Base-by-base conservation (phyloP, 2,888 invertebrate species). In the Tetranychus truncatus region DNA sequence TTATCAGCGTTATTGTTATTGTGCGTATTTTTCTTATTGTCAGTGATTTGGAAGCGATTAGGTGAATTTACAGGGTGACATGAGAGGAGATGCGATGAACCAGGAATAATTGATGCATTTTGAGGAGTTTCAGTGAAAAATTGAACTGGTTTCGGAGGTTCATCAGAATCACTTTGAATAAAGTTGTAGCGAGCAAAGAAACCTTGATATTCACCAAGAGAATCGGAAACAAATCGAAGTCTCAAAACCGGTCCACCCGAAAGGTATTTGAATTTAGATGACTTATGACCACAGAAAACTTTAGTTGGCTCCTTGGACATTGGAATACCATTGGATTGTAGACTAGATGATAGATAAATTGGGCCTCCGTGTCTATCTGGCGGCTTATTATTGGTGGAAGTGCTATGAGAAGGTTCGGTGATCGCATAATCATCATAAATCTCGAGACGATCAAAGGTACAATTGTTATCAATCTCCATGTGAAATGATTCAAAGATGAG, bases 401-500 rank as follows among this genome's bases (percentile, higher is more conserved):
- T 66, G 1, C 20, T 20, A 11, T 11, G 11, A 24, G 34, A 24
- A 20, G 69, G 11, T 69, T 69, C 21, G 5, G 4, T 24, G 11
- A 5, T 6, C 5, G 69, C 20, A 24, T 69, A 24, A 1, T 20
- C 21, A 20, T 76, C 75, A 66, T 75, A 78, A n/a, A 76, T 75
- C 24, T 78, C 77, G 66, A 77, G 55, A 18, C 76, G 72, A 73
- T 77, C 77, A 6, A 66, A 66, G 11, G 74, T 46, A 74, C 76
- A 76, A 34, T 74, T 74, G 46, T 73, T 66, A 69, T 79, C 79
- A 7, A 76, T 71, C 74, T 79, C 79, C 71, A 80, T 67, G 20
- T 77, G 73, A 55, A 80, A 66, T 55, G 77, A 77, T 46, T 79
- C 79, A 72, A 80, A 78, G 6, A 72, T 71, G 46, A 80, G 69